A percentile compares a stretch with the other conserved stretches of the same genome.
Conservation (phyloP, 2,797 vertebrate species). For the Danio jaintianensis region DNA sequence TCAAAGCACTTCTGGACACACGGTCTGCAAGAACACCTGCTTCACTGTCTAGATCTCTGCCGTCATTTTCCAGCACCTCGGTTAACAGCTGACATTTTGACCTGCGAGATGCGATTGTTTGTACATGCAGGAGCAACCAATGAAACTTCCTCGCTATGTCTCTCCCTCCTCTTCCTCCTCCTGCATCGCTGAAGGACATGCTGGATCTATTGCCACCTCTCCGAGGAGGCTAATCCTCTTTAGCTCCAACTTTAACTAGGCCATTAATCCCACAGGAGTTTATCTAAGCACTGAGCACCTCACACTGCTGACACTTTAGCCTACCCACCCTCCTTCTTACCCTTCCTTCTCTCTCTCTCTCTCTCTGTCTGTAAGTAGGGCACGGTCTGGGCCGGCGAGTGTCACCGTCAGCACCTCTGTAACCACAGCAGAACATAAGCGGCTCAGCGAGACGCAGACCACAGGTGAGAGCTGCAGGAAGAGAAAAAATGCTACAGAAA, state of each 20-base stretch:
- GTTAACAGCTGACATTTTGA: constrained; percentile 18
- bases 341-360: constrained; percentile 6
- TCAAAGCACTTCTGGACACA: constrained; percentile 8
- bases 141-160: not conserved
- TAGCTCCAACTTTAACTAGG: constrained; percentile 85
- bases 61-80: constrained; percentile 13
- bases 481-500: constrained; percentile 6
- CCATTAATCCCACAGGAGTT: constrained; percentile 85
- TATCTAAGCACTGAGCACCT: constrained; percentile 84
- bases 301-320: constrained; percentile 80
- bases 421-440: constrained; percentile 69
- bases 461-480: constrained; percentile 36
- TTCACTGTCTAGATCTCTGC: not conserved
- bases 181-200: constrained; percentile 79
- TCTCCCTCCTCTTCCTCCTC: constrained; percentile 60
- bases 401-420: constrained; percentile 81
- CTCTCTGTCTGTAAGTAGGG: constrained; percentile 75
- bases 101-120: constrained; percentile 1
- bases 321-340: constrained; percentile 67
- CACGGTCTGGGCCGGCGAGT: constrained; percentile 77
- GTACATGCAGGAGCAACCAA: constrained; percentile 8
- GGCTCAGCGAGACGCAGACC: constrained; percentile 34
- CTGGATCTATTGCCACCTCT: constrained; percentile 81
- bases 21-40: constrained; percentile 7
- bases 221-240: constrained; percentile 86